Percentiles rank a stretch among this genome's conserved stretches.
These are phyloP conservation scores for Paramuricea clavata DNA, from an alignment of 92 coral and sea anemone species.

Conservation along the genomic window DNA sequence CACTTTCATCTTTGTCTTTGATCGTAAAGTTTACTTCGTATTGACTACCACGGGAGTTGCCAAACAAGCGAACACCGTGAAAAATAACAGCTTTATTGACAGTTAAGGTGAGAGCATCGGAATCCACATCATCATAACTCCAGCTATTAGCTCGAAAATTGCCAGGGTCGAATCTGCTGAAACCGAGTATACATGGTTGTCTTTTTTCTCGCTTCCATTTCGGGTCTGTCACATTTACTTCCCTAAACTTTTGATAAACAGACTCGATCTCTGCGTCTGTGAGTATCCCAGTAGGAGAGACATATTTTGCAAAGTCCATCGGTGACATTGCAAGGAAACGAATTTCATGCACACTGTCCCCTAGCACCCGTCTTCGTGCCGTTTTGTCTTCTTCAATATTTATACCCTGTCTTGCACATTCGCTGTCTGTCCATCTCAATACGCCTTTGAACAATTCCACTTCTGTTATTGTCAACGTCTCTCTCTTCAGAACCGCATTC, in stretches of 20 bases:
- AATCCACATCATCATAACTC: conserved; percentile 28
- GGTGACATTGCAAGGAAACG: conserved; percentile 77
- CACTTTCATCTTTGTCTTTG: not conserved
- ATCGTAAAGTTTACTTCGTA: conserved; percentile 43
- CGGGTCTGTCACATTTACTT: conserved; percentile 62
- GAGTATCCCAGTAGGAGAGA: conserved; percentile 68
- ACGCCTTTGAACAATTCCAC: conserved; percentile 74
- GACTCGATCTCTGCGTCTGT: conserved; percentile 65
- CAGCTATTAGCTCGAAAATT: not conserved
- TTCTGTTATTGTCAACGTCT: conserved; percentile 73
- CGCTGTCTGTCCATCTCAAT: conserved; percentile 61
- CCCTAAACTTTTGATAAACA: conserved; percentile 58
- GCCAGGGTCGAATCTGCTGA: no score
- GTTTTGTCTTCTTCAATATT: not conserved
- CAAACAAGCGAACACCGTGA: no score
- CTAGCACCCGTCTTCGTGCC: conserved; percentile 29
- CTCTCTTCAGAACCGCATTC: conserved; percentile 60
- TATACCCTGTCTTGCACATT: no score
- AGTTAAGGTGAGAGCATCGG: conserved; percentile 69
- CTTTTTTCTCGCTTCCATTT: conserved; percentile 31
- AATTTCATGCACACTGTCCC: conserved; percentile 56
- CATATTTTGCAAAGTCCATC: conserved; percentile 63
- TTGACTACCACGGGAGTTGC: conserved; percentile 58
- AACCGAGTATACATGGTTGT: not conserved
- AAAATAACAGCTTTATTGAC: no score